These are phyloP conservation scores for Halichondria panicea DNA, from an alignment of 37 sponge, comb jelly and placozoan species.

Conservation along the genomic window DNA sequence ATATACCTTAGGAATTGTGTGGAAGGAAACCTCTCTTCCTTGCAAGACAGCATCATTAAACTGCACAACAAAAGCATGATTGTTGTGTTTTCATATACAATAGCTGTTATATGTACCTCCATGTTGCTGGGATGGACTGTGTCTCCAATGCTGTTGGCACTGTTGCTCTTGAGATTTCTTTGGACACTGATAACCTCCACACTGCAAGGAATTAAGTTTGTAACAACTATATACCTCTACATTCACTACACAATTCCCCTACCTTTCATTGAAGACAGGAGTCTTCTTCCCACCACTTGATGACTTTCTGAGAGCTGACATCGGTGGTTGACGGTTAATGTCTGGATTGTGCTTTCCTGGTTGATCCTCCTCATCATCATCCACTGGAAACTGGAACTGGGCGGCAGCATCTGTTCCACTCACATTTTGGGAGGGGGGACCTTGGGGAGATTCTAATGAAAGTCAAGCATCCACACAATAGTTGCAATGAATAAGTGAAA, in stretches of 20 bases:
- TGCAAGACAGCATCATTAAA: conserved; percentile 74
- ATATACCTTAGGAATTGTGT: conserved; percentile 79
- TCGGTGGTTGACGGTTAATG: conserved; percentile 14
- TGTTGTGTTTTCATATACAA: background rate
- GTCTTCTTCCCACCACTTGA: conserved; percentile 15
- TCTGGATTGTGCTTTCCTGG: conserved; percentile 5
- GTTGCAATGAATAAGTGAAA: too few species aligned
- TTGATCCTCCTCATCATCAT: conserved; percentile 31
- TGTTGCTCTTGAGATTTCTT: background rate
- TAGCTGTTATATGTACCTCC: conserved; percentile 27
- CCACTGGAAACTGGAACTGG: conserved; percentile 56
- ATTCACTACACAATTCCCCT: conserved; percentile 1
- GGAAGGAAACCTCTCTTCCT: conserved; percentile 76
- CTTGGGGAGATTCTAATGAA: background rate
- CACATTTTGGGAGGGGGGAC: conserved; percentile 2
- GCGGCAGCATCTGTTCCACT: conserved; percentile 16
- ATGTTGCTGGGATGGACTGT: conserved; percentile 78
- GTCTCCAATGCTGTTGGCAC: conserved; percentile 11
- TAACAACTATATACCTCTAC: background rate
- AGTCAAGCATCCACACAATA: too few species aligned
- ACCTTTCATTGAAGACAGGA: conserved; percentile 47
- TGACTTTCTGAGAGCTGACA: conserved; percentile 48
- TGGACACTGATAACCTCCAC: conserved; percentile 57
- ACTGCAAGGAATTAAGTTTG: too few species aligned
- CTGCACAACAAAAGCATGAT: conserved; percentile 21